Evolutionary conservation across 2,113 vertebrate genomes (phyloP).

Genomic region (Corythoichthys haematopterus): DNA sequence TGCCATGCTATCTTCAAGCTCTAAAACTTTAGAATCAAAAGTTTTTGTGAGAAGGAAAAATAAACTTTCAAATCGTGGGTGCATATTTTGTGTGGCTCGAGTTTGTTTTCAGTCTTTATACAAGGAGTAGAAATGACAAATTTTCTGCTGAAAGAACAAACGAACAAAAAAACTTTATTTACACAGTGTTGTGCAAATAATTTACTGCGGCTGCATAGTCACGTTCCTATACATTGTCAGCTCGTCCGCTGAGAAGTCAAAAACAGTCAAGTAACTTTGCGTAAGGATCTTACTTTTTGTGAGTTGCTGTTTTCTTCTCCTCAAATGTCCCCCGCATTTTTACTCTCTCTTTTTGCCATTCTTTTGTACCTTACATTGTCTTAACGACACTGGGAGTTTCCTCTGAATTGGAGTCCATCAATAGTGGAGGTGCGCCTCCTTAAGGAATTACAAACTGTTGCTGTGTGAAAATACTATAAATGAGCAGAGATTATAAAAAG

Average conservation of each 20-base stretch:
- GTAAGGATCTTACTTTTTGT: not conserved
- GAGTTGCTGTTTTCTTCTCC: not conserved
- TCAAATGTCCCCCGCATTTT: constrained; percentile 7
- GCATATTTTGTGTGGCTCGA: not conserved
- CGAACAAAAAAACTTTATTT: constrained; percentile 10
- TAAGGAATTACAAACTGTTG: constrained; percentile 30
- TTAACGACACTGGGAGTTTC: constrained; percentile 40
- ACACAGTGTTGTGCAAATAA: constrained; percentile 13
- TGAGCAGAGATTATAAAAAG: constrained; percentile 48
- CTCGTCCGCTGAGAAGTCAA: constrained; percentile 18
- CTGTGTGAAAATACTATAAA: constrained; percentile 32
- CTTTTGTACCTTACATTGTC: constrained; percentile 41
- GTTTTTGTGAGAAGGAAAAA: not conserved
- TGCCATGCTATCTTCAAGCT: constrained; percentile 17
- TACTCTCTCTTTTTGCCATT: constrained; percentile 16
- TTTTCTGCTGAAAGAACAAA: not conserved
- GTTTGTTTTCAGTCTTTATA: constrained; percentile 11
- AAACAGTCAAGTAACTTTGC: constrained; percentile 32
- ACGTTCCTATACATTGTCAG: constrained; percentile 19
- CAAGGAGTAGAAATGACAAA: constrained; percentile 2
- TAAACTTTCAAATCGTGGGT: constrained; percentile 1
- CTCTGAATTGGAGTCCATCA: constrained; percentile 54
- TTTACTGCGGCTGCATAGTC: constrained; percentile 22
- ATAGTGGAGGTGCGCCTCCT: constrained; percentile 29
- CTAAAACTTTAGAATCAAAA: not conserved